Percentiles rank a stretch among this genome's conserved stretches.
Evolutionary conservation across 2,797 vertebrate genomes (phyloP).

Genomic region (Pterois miles): DNA sequence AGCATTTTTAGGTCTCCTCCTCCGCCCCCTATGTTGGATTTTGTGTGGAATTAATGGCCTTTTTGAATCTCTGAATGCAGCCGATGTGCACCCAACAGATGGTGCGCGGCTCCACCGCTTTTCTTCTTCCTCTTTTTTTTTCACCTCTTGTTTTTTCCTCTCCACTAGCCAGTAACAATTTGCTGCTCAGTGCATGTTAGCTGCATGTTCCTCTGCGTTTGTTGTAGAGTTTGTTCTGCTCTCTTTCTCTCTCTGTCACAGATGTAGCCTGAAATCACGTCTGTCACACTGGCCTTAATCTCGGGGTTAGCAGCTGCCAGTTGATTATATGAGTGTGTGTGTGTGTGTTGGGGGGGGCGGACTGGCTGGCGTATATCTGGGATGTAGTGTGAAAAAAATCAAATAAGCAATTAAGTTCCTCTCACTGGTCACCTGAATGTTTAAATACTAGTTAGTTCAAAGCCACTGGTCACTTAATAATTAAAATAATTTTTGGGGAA

Average conservation of each 20-base stretch:
- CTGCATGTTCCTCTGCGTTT: slow-evolving; percentile 48
- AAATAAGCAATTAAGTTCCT: slow-evolving; percentile 50
- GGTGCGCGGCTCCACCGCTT: slow-evolving; percentile 54
- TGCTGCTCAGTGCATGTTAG: slow-evolving; percentile 50
- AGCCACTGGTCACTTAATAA: slow-evolving; percentile 17
- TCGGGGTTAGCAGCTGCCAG: slow-evolving; percentile 74
- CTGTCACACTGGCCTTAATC: slow-evolving; percentile 79
- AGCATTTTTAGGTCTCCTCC: slow-evolving; percentile 13
- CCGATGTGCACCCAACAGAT: slow-evolving; percentile 71
- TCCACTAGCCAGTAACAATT: slow-evolving; percentile 60
- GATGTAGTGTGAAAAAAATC: slow-evolving; percentile 48
- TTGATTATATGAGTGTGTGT: slow-evolving; percentile 36
- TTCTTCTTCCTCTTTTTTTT: slow-evolving; percentile 35
- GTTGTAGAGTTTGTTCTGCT: slow-evolving; percentile 62
- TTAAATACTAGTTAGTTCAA: slow-evolving; percentile 23
- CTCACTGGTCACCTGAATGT: slow-evolving; percentile 43
- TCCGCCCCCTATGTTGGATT: slow-evolving; percentile 9
- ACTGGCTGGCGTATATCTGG: background rate
- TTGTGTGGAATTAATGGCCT: slow-evolving; percentile 39
- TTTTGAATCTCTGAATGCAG: slow-evolving; percentile 59
- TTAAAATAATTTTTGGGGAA: slow-evolving; percentile 9
- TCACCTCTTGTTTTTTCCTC: slow-evolving; percentile 21
- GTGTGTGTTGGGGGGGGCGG: slow-evolving; percentile 6
- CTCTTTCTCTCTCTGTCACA: slow-evolving; percentile 66
- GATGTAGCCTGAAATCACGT: slow-evolving; percentile 76